phyloP scores from a whole-genome alignment of 2,797 vertebrate genomes.

The Lophotriccus pileatus region DNA sequence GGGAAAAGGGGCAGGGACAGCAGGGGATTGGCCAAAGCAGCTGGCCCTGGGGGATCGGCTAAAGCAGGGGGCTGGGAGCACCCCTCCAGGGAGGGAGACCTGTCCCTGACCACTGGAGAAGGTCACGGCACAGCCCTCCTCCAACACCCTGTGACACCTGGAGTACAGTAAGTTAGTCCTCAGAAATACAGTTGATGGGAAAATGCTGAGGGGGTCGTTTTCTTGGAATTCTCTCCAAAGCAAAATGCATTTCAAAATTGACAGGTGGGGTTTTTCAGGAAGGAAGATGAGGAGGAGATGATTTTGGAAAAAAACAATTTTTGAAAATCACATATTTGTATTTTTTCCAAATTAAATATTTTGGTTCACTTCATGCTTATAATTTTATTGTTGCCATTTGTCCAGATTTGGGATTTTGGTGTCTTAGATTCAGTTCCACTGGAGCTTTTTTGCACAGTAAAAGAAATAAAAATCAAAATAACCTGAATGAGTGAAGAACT shows the following conservation, averaged over 20 bases:
- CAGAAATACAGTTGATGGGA: rapidly evolving
- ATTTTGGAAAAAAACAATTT: neutral
- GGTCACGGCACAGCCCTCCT: too few species aligned
- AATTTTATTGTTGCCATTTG: neutral
- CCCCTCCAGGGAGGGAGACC: too few species aligned
- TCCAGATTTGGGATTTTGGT: neutral
- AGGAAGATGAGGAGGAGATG: neutral
- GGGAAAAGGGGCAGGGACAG: too few species aligned
- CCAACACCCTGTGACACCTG: neutral
- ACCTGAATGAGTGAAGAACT: neutral
- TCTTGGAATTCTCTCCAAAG: neutral
- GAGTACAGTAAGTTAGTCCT: neutral
- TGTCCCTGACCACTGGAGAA: too few species aligned
- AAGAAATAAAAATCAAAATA: neutral
- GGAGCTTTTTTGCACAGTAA: neutral
- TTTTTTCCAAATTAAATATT: neutral
- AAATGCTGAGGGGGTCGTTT: neutral
- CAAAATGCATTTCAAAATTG: neutral
- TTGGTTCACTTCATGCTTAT: neutral
- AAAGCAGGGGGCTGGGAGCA: too few species aligned
- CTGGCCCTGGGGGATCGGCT: too few species aligned
- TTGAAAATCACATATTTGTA: neutral
- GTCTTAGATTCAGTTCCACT: neutral
- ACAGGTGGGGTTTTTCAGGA: neutral
- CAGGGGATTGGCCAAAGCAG: too few species aligned